A percentile compares a stretch with the other conserved stretches of the same genome.
Evolutionary conservation across 2,113 vertebrate genomes (phyloP).

Genomic region (Piprites chloris): DNA sequence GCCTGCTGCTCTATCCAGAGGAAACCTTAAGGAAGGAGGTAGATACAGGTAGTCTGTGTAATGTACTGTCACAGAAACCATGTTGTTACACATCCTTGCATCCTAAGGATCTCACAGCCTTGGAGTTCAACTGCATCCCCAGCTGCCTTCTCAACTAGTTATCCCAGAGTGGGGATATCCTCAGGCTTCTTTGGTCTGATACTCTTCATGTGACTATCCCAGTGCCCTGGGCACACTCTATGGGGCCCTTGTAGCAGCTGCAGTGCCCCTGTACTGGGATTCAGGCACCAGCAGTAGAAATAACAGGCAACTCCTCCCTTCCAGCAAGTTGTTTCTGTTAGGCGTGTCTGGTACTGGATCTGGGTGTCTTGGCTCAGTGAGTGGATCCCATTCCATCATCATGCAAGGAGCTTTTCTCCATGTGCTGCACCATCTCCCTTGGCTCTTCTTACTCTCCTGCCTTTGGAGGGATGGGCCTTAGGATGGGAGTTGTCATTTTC

Average conservation of each 20-base stretch:
- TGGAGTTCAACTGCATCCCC: neutral
- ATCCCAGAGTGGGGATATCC: neutral
- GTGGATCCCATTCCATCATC: neutral
- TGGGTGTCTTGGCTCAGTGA: neutral
- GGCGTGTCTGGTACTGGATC: neutral
- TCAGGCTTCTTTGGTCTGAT: neutral
- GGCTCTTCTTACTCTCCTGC: neutral
- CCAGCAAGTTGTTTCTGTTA: neutral
- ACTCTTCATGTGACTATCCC: neutral
- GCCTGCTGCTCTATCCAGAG: neutral
- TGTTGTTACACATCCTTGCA: neutral
- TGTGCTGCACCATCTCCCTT: neutral
- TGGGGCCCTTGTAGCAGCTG: neutral
- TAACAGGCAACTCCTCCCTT: neutral
- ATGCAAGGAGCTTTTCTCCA: neutral
- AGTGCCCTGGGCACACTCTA: neutral
- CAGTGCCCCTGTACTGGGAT: neutral
- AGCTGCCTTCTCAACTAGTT: neutral
- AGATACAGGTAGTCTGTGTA: neutral
- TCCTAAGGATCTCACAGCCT: neutral
- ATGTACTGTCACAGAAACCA: accelerated
- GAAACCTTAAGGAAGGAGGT: neutral
- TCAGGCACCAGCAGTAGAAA: neutral
- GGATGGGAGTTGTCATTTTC: accelerated
- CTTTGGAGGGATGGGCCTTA: neutral